Evolutionary conservation across 2,113 vertebrate genomes (phyloP), one percentile per base, ranked within the genome.

Genomic region (Psittacula cyanocephala): DNA sequence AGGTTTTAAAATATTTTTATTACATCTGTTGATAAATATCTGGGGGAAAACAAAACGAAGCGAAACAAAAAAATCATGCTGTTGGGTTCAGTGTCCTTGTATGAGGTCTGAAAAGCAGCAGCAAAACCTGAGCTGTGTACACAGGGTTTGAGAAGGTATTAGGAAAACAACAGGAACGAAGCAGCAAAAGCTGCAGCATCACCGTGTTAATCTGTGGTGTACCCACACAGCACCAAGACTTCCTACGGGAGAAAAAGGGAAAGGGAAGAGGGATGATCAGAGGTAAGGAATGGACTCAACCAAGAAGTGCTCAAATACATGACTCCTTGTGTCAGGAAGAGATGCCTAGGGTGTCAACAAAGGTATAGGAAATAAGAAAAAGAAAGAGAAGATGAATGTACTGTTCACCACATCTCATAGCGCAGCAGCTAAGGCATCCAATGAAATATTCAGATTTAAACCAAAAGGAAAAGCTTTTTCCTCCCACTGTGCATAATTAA

Each of bases 21-120:
- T 77, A 47, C 10, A 4, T 33, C n/a, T 80, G 18, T 52, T 83
- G 41, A 72, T 74, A 47, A 83, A 59, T 64, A 82, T 23, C 59
- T 67, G 18, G 35, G 39, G 33, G 23, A 86, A 78, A 86, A 95
- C 5, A 88, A 18, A 31, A 67, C 4, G 18, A 62, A 20, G 10
- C 2, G 9, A 35, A 17, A 15, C 5, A 9, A 35, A 22, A 62
- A 43, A 44, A 17, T 10, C 24, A 19, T 0, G 0, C 2, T 37
- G 55, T 59, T 16, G 27, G 35, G 12, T 62, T 82, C 52, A 24
- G 47, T 25, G n/a, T 52, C 47, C 39, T 72, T 33, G 16, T 16
- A 12, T 20, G 37, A 72, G 14, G 33, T 44, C 39, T 47, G 46
- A 68, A 65, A 69, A 90, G 63, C 1, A 3, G 41, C 18, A 44